Evolutionary conservation across 2,113 vertebrate species (phyloP).

Genomic region (Corydoras maculifer): DNA sequence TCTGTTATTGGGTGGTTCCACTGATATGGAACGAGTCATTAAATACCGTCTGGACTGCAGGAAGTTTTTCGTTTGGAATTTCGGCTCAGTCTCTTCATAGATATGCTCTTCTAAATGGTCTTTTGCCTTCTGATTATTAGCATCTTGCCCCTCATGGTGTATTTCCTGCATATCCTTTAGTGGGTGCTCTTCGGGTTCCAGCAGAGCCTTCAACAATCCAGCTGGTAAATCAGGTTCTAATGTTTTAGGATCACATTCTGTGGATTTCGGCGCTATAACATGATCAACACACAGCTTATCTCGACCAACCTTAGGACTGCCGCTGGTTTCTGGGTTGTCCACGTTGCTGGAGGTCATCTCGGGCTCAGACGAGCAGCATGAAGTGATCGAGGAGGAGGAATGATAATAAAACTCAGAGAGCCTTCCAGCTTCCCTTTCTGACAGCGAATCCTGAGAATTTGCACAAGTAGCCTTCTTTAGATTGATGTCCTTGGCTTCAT

Average conservation of each 20-base stretch:
- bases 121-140: no score
- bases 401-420: conserved; percentile 11
- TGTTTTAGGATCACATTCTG: no score
- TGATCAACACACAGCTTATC: conserved; percentile 1
- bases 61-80: conserved; percentile 29
- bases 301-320: not conserved
- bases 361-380: conserved; percentile 27
- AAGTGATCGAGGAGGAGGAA: not conserved
- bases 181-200: no score
- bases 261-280: not conserved
- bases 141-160: no score
- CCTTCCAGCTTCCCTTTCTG: conserved; percentile 7
- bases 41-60: conserved; percentile 38
- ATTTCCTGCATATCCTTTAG: no score
- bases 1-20: conserved; percentile 33
- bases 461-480: not conserved
- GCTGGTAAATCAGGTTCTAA: no score
- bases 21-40: conserved; percentile 43
- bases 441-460: not conserved
- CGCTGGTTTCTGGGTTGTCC: conserved; percentile 1
- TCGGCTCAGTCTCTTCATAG: conserved; percentile 42
- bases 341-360: not conserved
- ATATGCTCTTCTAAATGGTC: conserved; percentile 17
- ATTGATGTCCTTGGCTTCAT: conserved; percentile 14
- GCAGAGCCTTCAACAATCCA: no score